Evolutionary conservation across 1,140 invertebrate genomes (phyloP).

Genomic region (Cyrtorhinus lividipennis): DNA sequence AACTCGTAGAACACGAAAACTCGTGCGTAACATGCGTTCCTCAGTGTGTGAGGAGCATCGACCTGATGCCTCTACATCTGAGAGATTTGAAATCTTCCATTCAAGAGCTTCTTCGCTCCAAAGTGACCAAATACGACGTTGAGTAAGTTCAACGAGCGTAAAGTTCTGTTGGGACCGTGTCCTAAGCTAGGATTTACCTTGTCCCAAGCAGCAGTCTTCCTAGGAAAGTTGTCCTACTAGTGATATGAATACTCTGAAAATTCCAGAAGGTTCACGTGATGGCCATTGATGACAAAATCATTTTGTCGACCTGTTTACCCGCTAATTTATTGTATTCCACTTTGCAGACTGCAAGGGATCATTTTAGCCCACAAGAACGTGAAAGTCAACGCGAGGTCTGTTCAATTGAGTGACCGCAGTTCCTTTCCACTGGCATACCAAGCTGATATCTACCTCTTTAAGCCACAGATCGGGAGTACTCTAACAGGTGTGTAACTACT

Average conservation of each 20-base stretch:
- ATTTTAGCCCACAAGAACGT: not conserved
- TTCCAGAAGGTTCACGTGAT: too few relatives aligned
- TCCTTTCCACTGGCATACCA: not conserved
- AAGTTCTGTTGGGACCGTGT: too few relatives aligned
- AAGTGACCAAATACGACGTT: constrained; percentile 1
- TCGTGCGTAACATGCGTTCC: not conserved
- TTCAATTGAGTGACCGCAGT: not conserved
- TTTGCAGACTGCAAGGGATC: not conserved
- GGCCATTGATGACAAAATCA: too few relatives aligned
- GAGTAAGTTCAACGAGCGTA: not conserved
- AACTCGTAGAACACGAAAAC: not conserved
- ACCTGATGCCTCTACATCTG: not conserved
- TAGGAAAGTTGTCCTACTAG: too few relatives aligned
- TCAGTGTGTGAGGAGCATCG: not conserved
- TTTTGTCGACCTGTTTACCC: too few relatives aligned
- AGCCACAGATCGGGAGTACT: not conserved
- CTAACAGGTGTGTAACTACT: not conserved
- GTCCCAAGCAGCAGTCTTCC: too few relatives aligned
- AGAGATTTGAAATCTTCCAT: not conserved
- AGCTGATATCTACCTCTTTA: not conserved
- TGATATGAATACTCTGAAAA: too few relatives aligned
- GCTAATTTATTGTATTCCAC: too few relatives aligned
- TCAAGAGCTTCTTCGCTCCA: not conserved
- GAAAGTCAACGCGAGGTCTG: not conserved
- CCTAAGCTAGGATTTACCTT: too few relatives aligned